Percentiles rank a stretch among this genome's conserved stretches.
Evolutionary conservation across 2,888 invertebrate species (phyloP).

Genomic region (Epinotia bilunana): DNA sequence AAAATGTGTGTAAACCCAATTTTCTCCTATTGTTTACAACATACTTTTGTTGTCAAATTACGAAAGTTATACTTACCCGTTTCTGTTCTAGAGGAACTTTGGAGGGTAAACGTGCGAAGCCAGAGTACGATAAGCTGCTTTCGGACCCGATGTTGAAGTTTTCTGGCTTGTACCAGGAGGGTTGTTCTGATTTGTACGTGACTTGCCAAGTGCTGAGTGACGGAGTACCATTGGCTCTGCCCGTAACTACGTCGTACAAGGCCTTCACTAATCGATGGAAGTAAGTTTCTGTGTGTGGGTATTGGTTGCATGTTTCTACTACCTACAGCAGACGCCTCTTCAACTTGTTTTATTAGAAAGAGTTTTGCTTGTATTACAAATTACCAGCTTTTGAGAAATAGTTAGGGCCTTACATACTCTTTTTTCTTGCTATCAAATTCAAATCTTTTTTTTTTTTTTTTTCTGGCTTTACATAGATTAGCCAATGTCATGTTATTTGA

Average conservation of each 20-base stretch:
- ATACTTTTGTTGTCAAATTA: constrained; percentile 19
- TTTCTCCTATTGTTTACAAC: not conserved
- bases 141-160: constrained; percentile 95
- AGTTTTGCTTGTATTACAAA: too few relatives aligned
- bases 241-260: constrained; percentile 96
- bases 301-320: not conserved
- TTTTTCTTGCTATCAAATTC: too few relatives aligned
- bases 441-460: too few relatives aligned
- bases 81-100: constrained; percentile 90
- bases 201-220: constrained; percentile 93
- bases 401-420: too few relatives aligned
- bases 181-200: constrained; percentile 94
- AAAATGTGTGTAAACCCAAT: constrained; percentile 90
- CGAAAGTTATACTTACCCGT: constrained; percentile 9
- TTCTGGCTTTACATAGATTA: too few relatives aligned
- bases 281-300: constrained; percentile 81
- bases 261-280: constrained; percentile 96
- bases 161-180: constrained; percentile 93
- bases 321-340: too few relatives aligned
- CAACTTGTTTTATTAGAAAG: too few relatives aligned
- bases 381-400: too few relatives aligned
- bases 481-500: too few relatives aligned
- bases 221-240: constrained; percentile 91
- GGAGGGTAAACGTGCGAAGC: constrained; percentile 94
- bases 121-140: constrained; percentile 94